Evolutionary conservation across 2,113 vertebrate species (phyloP).

Genomic region (Indri indri): DNA sequence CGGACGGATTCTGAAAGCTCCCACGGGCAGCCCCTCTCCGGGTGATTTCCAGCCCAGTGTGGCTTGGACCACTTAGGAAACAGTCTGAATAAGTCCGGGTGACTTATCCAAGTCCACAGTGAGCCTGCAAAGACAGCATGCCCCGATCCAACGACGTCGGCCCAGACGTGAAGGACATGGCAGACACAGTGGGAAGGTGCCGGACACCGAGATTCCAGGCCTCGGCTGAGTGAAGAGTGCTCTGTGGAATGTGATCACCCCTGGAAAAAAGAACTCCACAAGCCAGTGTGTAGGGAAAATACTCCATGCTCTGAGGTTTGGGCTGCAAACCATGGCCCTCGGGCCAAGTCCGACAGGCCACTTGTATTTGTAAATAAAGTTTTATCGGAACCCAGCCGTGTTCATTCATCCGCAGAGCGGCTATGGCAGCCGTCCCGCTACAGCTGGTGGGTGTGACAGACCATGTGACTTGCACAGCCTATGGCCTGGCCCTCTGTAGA

Average conservation of each 20-base stretch:
- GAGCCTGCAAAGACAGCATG: background rate
- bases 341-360: background rate
- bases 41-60: background rate
- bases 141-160: fast-evolving
- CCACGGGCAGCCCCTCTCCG: background rate
- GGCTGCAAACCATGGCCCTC: background rate
- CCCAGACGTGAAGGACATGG: too few relatives aligned
- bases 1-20: too few relatives aligned
- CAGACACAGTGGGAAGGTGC: fast-evolving
- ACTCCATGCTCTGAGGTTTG: background rate
- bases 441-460: background rate
- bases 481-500: background rate
- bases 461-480: fast-evolving
- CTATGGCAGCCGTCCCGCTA: background rate
- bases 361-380: constrained; percentile 33
- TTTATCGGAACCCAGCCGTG: background rate
- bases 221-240: fast-evolving
- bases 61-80: background rate
- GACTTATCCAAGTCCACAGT: background rate
- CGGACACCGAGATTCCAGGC: fast-evolving
- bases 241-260: fast-evolving
- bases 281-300: background rate
- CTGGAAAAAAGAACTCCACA: fast-evolving
- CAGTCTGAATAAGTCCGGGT: background rate
- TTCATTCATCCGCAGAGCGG: background rate